Percentiles rank a stretch among this genome's conserved stretches.
Evolutionary conservation across 2,113 vertebrate genomes (phyloP).

Genomic region (Siniperca knerii): DNA sequence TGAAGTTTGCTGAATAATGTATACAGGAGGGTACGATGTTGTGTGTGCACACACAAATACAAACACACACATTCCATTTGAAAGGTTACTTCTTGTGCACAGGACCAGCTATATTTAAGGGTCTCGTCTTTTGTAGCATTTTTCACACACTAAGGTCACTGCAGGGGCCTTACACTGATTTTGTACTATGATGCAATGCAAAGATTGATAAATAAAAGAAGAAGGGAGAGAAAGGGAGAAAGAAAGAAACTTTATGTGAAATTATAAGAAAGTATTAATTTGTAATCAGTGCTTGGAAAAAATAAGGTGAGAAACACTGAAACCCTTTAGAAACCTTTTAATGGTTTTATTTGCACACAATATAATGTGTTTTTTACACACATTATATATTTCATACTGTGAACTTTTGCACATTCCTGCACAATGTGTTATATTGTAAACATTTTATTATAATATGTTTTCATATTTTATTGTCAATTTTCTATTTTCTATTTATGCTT

Average conservation of each 20-base stretch:
- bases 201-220: constrained; percentile 35
- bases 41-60: constrained; percentile 25
- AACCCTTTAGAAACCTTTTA: not conserved
- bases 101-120: constrained; percentile 1
- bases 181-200: not conserved
- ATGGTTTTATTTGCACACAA: not conserved
- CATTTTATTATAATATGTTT: no score
- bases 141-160: constrained; percentile 33
- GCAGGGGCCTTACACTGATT: not conserved
- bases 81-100: constrained; percentile 45
- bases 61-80: constrained; percentile 26
- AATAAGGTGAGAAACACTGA: not conserved
- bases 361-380: not conserved
- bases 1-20: constrained; percentile 60
- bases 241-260: not conserved
- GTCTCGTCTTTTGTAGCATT: not conserved
- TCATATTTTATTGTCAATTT: no score
- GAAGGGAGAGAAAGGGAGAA: constrained; percentile 3
- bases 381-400: no score
- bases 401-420: no score
- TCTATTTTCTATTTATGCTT: no score
- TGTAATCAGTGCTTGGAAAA: not conserved
- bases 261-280: not conserved
- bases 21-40: constrained; percentile 33
- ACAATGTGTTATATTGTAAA: no score